Percentiles rank a stretch among this genome's conserved stretches.
These are phyloP conservation scores for Synchiropus splendidus DNA, from an alignment of 2,113 vertebrate species.

Conservation along the genomic window DNA sequence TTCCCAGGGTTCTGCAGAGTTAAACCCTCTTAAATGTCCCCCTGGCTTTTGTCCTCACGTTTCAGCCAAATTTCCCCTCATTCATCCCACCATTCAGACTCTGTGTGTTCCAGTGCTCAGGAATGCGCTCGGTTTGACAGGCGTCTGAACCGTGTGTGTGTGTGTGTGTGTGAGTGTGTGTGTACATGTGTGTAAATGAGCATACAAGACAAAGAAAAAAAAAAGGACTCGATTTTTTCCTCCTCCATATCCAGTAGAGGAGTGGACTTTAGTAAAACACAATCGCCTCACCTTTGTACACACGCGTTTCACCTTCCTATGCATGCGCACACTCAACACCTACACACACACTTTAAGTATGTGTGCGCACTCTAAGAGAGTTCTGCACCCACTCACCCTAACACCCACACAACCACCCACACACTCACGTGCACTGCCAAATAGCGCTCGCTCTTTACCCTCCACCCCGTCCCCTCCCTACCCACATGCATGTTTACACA, in stretches of 20 bases:
- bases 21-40: conserved; percentile 69
- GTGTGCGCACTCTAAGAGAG: conserved; percentile 60
- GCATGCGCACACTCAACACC: conserved; percentile 21
- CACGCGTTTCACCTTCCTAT: conserved; percentile 30
- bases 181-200: conserved; percentile 27
- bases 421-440: conserved; percentile 62
- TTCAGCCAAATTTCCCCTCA: conserved; percentile 67
- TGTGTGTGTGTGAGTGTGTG: conserved; percentile 16
- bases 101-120: conserved; percentile 49
- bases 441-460: conserved; percentile 52
- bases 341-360: conserved; percentile 35
- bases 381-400: conserved; percentile 63
- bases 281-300: conserved; percentile 33
- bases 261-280: conserved; percentile 16
- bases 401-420: conserved; percentile 65
- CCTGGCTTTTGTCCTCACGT: conserved; percentile 67
- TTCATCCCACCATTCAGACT: conserved; percentile 60
- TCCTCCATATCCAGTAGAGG: conserved; percentile 10
- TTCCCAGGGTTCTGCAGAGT: conserved; percentile 64
- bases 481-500: conserved; percentile 25
- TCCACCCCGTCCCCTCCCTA: conserved; percentile 45
- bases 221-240: conserved; percentile 2
- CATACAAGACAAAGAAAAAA: conserved; percentile 24
- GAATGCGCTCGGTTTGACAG: conserved; percentile 67
- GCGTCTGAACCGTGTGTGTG: conserved; percentile 32